Evolutionary conservation across 2,888 invertebrate species (phyloP).

Genomic region (Erpobdella octoculata): DNA sequence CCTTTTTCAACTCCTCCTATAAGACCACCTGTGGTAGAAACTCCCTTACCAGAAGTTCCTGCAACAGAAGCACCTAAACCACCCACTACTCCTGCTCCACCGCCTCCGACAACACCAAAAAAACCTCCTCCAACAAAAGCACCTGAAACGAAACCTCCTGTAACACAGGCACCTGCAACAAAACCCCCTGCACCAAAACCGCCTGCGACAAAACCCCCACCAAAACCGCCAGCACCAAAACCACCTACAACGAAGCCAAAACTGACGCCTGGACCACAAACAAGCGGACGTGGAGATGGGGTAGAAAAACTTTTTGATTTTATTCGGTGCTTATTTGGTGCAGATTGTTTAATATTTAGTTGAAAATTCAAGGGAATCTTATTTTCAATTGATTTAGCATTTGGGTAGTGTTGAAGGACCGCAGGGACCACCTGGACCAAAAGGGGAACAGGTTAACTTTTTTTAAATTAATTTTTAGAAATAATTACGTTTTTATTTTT

Average conservation of each 20-base stretch:
- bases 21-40: neutral
- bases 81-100: neutral
- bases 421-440: slow-evolving; percentile 57
- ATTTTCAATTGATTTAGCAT: neutral
- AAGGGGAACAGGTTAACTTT: slow-evolving; percentile 54
- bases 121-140: neutral
- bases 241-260: neutral
- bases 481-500: neutral
- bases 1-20: neutral
- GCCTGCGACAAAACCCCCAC: neutral
- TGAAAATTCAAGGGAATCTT: neutral
- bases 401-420: slow-evolving; percentile 16
- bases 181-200: neutral
- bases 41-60: neutral
- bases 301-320: too few relatives aligned
- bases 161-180: neutral
- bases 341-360: too few relatives aligned
- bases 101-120: neutral
- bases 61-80: neutral
- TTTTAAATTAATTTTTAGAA: too few relatives aligned
- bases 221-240: neutral
- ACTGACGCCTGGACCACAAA: neutral
- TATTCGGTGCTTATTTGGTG: too few relatives aligned
- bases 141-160: neutral
- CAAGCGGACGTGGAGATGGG: too few relatives aligned